phyloP scores from a whole-genome alignment of 2,113 vertebrate species.

The Mastomys natalensis region DNA sequence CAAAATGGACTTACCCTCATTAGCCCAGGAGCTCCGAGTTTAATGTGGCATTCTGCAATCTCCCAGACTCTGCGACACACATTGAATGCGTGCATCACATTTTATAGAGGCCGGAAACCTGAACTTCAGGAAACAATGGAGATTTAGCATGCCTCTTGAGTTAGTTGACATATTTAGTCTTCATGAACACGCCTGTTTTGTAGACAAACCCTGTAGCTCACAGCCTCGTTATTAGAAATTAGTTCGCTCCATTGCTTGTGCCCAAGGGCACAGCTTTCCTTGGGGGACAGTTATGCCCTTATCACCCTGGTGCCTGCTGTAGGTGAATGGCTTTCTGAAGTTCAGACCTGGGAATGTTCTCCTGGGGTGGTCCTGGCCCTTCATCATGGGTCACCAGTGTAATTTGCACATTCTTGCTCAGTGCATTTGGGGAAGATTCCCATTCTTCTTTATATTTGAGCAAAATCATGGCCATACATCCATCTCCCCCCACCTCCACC shows the following conservation, averaged over 20 bases:
- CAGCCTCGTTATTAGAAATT: slow-evolving; percentile 72
- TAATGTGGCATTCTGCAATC: slow-evolving; percentile 80
- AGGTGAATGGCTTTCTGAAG: slow-evolving; percentile 31
- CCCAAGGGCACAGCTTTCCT: slow-evolving; percentile 60
- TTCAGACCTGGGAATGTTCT: background rate
- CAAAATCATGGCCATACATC: background rate
- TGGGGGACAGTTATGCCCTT: slow-evolving; percentile 55
- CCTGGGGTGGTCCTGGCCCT: background rate
- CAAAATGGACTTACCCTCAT: slow-evolving; percentile 82
- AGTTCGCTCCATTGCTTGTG: slow-evolving; percentile 44
- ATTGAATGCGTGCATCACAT: slow-evolving; percentile 58
- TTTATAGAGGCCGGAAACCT: slow-evolving; percentile 78
- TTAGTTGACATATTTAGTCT: slow-evolving; percentile 79
- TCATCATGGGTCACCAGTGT: background rate
- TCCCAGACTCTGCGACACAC: slow-evolving; percentile 49
- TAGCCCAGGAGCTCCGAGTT: slow-evolving; percentile 78
- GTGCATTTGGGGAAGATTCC: background rate
- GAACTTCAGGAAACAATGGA: slow-evolving; percentile 77
- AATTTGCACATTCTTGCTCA: background rate
- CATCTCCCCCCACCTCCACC: background rate
- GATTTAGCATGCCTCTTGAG: slow-evolving; percentile 70
- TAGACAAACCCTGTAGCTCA: slow-evolving; percentile 64
- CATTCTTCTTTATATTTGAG: slow-evolving; percentile 30
- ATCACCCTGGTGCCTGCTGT: background rate
- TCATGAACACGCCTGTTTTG: slow-evolving; percentile 65